These are phyloP conservation scores for Mimachlamys varia DNA, from an alignment of 2,888 invertebrate genomes.

Conservation along the genomic window DNA sequence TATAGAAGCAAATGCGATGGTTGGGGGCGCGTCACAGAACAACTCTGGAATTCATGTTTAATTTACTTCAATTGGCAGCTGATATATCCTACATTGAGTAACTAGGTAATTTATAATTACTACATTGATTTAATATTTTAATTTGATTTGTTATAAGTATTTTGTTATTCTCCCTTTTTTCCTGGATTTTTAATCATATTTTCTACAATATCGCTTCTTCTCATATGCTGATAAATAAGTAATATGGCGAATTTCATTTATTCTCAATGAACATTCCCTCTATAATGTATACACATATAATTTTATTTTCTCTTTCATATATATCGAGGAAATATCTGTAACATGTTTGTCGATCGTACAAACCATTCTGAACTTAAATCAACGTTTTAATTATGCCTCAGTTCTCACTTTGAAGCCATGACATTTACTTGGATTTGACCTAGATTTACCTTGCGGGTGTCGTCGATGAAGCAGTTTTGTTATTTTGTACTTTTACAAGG, in stretches of 20 bases:
- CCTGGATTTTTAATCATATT: background rate
- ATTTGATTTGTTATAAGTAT: background rate
- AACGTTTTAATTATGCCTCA: too few relatives aligned
- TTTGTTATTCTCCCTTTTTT: background rate
- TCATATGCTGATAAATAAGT: background rate
- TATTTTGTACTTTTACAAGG: too few relatives aligned
- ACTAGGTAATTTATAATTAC: too few relatives aligned
- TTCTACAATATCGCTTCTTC: background rate
- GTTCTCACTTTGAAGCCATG: too few relatives aligned
- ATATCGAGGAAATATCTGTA: too few relatives aligned
- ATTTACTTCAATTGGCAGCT: background rate
- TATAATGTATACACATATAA: too few relatives aligned
- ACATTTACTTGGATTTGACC: too few relatives aligned
- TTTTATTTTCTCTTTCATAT: too few relatives aligned
- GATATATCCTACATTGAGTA: background rate
- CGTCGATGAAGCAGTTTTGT: too few relatives aligned
- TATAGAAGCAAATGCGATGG: background rate
- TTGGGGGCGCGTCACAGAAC: background rate
- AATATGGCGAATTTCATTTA: background rate
- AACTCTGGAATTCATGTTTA: constrained; percentile 8
- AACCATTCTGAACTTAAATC: too few relatives aligned
- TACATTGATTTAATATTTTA: background rate
- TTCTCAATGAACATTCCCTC: background rate
- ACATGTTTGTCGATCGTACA: too few relatives aligned
- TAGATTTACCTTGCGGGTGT: too few relatives aligned